Percentiles rank a stretch among this genome's conserved stretches.
These are phyloP conservation scores for Solea senegalensis DNA, from an alignment of 2,113 vertebrate species.

Conservation along the genomic window DNA sequence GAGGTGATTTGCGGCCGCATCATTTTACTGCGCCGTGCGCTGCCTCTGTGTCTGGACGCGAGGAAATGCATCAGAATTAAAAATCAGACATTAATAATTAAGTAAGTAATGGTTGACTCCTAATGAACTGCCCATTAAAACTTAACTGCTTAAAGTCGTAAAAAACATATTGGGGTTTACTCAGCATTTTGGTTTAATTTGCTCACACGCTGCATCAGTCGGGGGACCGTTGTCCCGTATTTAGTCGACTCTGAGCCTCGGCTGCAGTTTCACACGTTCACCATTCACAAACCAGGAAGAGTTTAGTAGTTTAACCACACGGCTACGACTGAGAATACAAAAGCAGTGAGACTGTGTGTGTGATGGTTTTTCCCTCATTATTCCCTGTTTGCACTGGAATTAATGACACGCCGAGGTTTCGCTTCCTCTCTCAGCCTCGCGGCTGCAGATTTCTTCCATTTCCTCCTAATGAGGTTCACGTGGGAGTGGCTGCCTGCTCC, in stretches of 20 bases:
- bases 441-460: slow-evolving; percentile 32
- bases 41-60: background rate
- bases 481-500: slow-evolving; percentile 42
- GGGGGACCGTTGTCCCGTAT: background rate
- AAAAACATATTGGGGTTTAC: slow-evolving; percentile 18
- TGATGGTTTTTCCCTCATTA: slow-evolving; percentile 52
- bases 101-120: slow-evolving; percentile 7
- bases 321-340: no score
- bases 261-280: background rate
- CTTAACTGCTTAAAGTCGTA: background rate
- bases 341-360: background rate
- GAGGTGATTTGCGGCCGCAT: background rate
- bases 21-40: background rate
- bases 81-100: slow-evolving; percentile 25
- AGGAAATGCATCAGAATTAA: background rate
- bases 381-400: slow-evolving; percentile 31
- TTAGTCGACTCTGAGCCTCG: background rate
- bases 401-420: slow-evolving; percentile 11
- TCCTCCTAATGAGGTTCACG: slow-evolving; percentile 45
- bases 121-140: slow-evolving; percentile 19
- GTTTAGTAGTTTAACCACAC: slow-evolving; percentile 3
- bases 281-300: background rate
- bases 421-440: background rate
- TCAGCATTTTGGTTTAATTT: slow-evolving; percentile 26
- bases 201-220: slow-evolving; percentile 1